Evolutionary conservation across 2,888 invertebrate genomes (phyloP).

Genomic region (Erebia aethiops): DNA sequence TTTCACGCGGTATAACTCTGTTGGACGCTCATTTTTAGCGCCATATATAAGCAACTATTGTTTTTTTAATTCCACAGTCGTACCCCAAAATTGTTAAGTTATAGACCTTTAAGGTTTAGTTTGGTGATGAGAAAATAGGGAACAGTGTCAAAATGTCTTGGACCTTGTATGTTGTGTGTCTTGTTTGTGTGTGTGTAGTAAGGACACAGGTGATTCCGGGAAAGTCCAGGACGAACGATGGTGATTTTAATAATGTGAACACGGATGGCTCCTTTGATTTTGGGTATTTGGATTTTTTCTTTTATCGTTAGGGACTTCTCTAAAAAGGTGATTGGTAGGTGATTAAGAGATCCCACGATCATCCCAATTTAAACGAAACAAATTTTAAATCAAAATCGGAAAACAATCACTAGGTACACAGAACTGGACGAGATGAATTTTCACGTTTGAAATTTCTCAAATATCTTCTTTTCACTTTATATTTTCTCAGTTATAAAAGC

Average conservation of each 20-base stretch:
- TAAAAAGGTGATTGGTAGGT: background rate
- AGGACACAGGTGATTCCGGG: conserved; percentile 76
- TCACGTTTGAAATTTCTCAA: too few species aligned
- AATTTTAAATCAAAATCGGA: too few species aligned
- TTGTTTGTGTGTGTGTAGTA: conserved; percentile 69
- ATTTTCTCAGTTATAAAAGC: too few species aligned
- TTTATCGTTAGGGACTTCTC: background rate
- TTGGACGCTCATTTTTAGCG: conserved; percentile 72
- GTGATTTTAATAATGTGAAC: conserved; percentile 85
- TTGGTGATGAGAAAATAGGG: conserved; percentile 48
- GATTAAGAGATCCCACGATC: too few species aligned
- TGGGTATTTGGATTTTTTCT: conserved; percentile 72
- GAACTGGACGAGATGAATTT: too few species aligned
- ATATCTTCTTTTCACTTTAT: too few species aligned
- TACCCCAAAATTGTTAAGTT: conserved; percentile 53
- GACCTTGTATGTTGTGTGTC: conserved; percentile 60
- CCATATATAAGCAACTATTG: conserved; percentile 74
- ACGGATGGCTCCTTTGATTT: conserved; percentile 90
- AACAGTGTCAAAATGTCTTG: conserved; percentile 62
- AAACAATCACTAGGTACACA: too few species aligned
- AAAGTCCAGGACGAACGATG: conserved; percentile 76
- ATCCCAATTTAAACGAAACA: too few species aligned
- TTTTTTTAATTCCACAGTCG: conserved; percentile 74
- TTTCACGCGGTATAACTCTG: conserved; percentile 73
- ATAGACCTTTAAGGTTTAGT: conserved; percentile 43